Evolutionary conservation across 2,888 invertebrate genomes (phyloP), one percentile per base, ranked within the genome.

Genomic region (Nowickia ferox): DNA sequence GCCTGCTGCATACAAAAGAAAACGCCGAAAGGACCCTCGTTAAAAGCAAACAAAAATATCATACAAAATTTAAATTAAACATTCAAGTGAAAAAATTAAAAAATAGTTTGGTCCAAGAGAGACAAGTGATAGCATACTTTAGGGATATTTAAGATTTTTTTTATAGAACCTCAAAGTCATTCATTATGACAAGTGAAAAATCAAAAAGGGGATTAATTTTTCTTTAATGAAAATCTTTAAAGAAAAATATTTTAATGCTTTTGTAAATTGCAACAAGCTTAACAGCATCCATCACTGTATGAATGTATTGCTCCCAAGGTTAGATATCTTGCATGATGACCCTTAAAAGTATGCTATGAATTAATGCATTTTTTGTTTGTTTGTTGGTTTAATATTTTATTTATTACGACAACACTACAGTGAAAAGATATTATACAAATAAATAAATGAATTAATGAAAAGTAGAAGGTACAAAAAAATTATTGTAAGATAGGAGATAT

Each of bases 191-290:
- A 57, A 72, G 22, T 61, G 44, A 46, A 65, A 48, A 38, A 72
- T 65, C 22, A 63, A 72, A 72, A 61, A 74, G 78, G 48, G 69
- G 68, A 79, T 79, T 78, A 78, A 74, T 69, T 74, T 68, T 75
- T 19, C 74, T 78, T 76, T 77, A 65, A 69, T 68, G n/a, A 68
- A 76, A 30, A 55, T 76, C 44, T 40, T 76, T 69, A 42, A 59
- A 48, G 8, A 59, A 68, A 65, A 63, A 63, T 57, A 15, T 46
- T 69, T 71, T 19, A n/a, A 68, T 11, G 19, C 22, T 51, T 77
- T 59, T 59, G 40, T 77, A 51, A 68, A 68, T 59, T 68, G 13
- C 59, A 68, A 40, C n/a, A 22, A 51, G 15, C 48, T 69, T 59
- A 51, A 78, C 78, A 69, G n/a, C n/a, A n/a, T n/a, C 57, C 42